Conservation (phyloP, 2,797 vertebrate species). For the Cyprinella venusta region DNA sequence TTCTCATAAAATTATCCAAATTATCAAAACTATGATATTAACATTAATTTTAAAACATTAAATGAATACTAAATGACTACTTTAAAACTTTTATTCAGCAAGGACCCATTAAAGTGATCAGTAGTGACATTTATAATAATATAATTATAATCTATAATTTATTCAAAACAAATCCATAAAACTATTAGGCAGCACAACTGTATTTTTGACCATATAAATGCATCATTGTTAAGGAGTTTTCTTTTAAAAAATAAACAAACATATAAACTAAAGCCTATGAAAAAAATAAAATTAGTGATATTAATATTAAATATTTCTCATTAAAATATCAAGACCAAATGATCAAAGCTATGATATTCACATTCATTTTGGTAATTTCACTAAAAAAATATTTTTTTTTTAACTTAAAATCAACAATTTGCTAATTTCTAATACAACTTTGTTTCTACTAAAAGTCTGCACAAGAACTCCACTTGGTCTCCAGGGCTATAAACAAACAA, state of each 20-base stretch:
- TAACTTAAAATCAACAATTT: background rate
- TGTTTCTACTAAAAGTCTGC: background rate
- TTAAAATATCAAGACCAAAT: background rate
- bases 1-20: background rate
- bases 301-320: background rate
- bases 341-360: background rate
- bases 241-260: no score
- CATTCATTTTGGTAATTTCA: background rate
- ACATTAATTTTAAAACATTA: background rate
- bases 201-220: no score
- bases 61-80: background rate
- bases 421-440: background rate
- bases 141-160: background rate
- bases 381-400: no score
- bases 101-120: background rate
- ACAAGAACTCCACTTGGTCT: background rate
- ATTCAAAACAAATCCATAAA: background rate
- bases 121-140: background rate
- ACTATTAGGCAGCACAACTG: background rate
- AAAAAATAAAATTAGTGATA: background rate
- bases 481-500: background rate
- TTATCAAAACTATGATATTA: background rate
- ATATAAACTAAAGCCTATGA: background rate
- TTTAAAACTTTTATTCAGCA: background rate
- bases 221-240: no score